Base-by-base conservation (phyloP, 2,888 invertebrate genomes). In the Papilio protenor region DNA sequence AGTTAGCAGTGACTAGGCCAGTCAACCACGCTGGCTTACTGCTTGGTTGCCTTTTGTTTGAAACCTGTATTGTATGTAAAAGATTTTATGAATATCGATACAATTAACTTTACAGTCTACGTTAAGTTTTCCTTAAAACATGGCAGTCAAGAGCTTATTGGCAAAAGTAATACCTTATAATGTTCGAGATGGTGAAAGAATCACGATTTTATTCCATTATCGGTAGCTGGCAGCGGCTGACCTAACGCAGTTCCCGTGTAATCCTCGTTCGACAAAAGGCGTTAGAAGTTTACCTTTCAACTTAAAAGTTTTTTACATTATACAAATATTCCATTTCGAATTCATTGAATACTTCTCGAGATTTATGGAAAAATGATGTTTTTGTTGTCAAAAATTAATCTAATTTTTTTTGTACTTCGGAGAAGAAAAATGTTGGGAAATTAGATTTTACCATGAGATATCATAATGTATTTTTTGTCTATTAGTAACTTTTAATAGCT, bases 221-320 rank as follows among this genome's bases (percentile, higher is more conserved):
- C 87, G 87, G 84, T 77, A 81, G 81, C 80, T 81, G 83, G 81
- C 85, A 84, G 85, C 82, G 86, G 86, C 87, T 90, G 89, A 91
- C 90, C 92, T 94, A 93, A 93, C 90, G 90, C 92, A 88, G 88
- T 92, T 92, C 86, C 85, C 91, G 83, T 93, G 93, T 94, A 92
- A 93, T 93, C 92, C 90, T 83, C 81, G 86, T 86, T 86, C 86
- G 85, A 83, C 86, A 85, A 87, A 88, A 89, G 86, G 87, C 88
- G 88, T 89, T 89, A 87, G 90, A 92, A 90, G 88, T 92, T 92
- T 80, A 80, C 81, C 80, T 83, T 81, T 84, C 84, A 86, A 85
- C 85, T 85, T 82, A 69, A 83, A 92, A 92, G 86, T 93, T 92
- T 87, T 90, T 90, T 90, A 90, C 45, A 21, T 66, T 92, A 91